Evolutionary conservation across 2,797 vertebrate genomes (phyloP), one percentile per base, ranked within the genome.

Genomic region (Periophthalmus magnuspinnatus): DNA sequence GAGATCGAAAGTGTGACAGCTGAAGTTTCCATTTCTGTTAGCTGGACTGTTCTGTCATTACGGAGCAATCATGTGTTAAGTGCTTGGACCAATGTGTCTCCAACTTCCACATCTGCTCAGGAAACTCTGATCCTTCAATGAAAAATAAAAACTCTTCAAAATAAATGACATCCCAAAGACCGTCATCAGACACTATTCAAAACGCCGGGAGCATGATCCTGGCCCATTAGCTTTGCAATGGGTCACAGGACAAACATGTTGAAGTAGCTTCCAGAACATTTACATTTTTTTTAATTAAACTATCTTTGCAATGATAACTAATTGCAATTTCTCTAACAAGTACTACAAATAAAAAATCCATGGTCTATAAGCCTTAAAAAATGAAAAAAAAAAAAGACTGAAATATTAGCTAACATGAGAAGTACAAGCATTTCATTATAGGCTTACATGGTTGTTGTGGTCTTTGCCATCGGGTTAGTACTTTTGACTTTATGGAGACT

Each of bases 91-190:
- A 69, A 69, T 78, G 81, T 1, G 17, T 68, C 74, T 81, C 83
- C 85, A 85, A 68, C 70, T 77, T 72, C 77, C 65, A 59, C 83
- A 85, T 79, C 86, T 82, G 84, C 76, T 71, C 79, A 74, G 84
- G 83, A 86, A 83, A 75, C 21, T 7, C 59, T 55, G 56, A 69
- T 50, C 6, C 73, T 68, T 57, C 54, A 19, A 50, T 70, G 72
- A 77, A 82, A 78, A n/a, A 57, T 71, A 71, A 84, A 74, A 65
- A 68, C 60, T 48, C 67, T 70, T 69, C 36, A 70, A 52, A 65
- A 70, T 41, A 81, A 80, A 72, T 34, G 47, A 73, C 34, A 65
- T 65, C 54, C 34, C 58, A 13, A 56, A 72, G n/a, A 5, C 58
- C 74, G 70, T 69, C 75, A 76, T 71, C 77, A 78, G 58, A 70